Conservation (phyloP, 2,888 invertebrate species). For the Tenthredo amoena region DNA sequence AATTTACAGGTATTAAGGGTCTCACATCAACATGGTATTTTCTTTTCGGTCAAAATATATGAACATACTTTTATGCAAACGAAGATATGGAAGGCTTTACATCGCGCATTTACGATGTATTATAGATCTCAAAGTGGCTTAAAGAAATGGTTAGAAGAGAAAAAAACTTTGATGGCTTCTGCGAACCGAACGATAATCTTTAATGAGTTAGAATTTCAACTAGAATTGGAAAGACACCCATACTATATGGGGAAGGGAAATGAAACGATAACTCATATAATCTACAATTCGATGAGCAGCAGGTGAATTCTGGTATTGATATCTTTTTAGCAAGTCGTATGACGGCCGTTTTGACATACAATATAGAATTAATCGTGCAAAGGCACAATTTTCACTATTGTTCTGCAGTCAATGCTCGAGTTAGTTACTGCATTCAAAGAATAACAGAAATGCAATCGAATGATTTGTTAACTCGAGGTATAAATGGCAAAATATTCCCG, state of each 20-base stretch:
- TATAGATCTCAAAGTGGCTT: not conserved
- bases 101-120: not conserved
- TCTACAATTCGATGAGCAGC: not conserved
- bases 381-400: constrained; percentile 9
- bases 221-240: not conserved
- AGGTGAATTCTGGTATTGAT: not conserved
- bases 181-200: not conserved
- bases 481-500: not conserved
- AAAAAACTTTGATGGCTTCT: not conserved
- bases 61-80: not conserved
- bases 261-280: not conserved
- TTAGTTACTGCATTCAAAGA: not conserved
- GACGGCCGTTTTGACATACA: not conserved
- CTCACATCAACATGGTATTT: not conserved
- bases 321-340: not conserved
- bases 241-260: not conserved
- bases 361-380: constrained; percentile 12
- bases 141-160: not conserved
- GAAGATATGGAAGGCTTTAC: not conserved
- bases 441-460: not conserved
- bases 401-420: not conserved
- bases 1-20: constrained; percentile 32
- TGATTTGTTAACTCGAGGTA: not conserved
- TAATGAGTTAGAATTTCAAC: not conserved
- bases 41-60: not conserved